These are phyloP conservation scores for Ochropacha duplaris DNA, from an alignment of 2,888 invertebrate species.

Conservation along the genomic window DNA sequence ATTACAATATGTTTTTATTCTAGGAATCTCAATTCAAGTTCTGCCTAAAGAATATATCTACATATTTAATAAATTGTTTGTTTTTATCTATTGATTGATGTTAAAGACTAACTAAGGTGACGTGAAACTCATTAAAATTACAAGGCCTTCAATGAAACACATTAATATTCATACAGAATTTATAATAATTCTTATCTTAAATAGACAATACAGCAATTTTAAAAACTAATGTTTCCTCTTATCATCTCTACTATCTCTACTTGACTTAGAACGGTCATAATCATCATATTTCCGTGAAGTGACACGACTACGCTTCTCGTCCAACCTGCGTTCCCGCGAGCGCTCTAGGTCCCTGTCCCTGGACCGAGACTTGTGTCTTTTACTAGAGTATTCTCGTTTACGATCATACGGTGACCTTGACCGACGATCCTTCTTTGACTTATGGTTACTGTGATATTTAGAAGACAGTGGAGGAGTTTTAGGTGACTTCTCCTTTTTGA, in stretches of 20 bases:
- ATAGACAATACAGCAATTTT: slow-evolving; percentile 1
- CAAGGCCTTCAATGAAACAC: neutral
- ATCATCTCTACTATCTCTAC: slow-evolving; percentile 67
- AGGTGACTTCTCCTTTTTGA: slow-evolving; percentile 74
- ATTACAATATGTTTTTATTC: no score
- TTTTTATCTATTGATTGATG: no score
- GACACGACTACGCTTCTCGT: slow-evolving; percentile 63
- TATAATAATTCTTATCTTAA: slow-evolving; percentile 5
- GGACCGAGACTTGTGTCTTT: slow-evolving; percentile 75
- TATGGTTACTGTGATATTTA: slow-evolving; percentile 74
- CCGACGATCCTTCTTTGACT: slow-evolving; percentile 70
- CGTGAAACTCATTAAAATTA: neutral
- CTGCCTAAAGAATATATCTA: no score
- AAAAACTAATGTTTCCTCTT: slow-evolving; percentile 63
- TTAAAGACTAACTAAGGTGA: neutral
- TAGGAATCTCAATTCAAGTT: no score
- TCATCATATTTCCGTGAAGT: slow-evolving; percentile 75
- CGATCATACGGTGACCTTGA: slow-evolving; percentile 78
- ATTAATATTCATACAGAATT: neutral
- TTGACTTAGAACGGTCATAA: slow-evolving; percentile 72
- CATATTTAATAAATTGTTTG: no score
- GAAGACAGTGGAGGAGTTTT: slow-evolving; percentile 77
- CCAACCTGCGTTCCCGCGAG: slow-evolving; percentile 64
- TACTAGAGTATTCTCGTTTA: slow-evolving; percentile 72
- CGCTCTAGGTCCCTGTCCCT: slow-evolving; percentile 70